Percentiles rank a stretch among this genome's conserved stretches.
Evolutionary conservation across 2,797 vertebrate species (phyloP).

Genomic region (Cyclura pinguis): DNA sequence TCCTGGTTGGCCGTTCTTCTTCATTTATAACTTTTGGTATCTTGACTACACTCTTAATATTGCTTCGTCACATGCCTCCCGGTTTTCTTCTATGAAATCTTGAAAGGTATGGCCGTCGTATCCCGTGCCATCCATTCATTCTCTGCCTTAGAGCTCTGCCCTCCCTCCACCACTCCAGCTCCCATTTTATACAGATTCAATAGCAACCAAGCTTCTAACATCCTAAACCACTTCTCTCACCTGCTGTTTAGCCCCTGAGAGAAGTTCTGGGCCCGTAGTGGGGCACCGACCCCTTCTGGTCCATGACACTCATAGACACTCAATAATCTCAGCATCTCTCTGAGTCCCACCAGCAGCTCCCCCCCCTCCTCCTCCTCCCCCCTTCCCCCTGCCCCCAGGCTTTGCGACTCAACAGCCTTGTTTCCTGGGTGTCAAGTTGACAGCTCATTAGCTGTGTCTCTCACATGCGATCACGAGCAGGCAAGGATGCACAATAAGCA

Average conservation of each 20-base stretch:
- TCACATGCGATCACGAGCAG: neutral
- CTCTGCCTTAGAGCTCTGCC: neutral
- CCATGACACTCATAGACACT: neutral
- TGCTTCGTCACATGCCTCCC: no score
- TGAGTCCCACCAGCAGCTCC: neutral
- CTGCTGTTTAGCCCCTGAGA: neutral
- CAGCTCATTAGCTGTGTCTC: constrained; percentile 35
- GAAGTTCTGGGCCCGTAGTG: no score
- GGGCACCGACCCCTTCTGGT: neutral
- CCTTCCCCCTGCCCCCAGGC: neutral
- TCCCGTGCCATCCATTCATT: neutral
- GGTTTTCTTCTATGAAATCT: no score
- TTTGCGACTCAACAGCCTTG: constrained; percentile 23
- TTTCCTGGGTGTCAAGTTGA: constrained; percentile 3
- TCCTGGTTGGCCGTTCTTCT: no score
- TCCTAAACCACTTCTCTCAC: neutral
- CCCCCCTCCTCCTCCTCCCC: neutral
- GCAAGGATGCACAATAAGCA: constrained; percentile 35
- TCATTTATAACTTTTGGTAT: no score
- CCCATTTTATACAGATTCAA: neutral
- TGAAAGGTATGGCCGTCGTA: neutral
- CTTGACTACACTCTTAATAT: no score
- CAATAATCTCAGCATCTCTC: neutral
- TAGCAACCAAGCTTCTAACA: neutral
- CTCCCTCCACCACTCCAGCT: neutral